Evolutionary conservation across 2,888 invertebrate genomes (phyloP), one percentile per base, ranked within the genome.

Genomic region (Fabriciana adippe): DNA sequence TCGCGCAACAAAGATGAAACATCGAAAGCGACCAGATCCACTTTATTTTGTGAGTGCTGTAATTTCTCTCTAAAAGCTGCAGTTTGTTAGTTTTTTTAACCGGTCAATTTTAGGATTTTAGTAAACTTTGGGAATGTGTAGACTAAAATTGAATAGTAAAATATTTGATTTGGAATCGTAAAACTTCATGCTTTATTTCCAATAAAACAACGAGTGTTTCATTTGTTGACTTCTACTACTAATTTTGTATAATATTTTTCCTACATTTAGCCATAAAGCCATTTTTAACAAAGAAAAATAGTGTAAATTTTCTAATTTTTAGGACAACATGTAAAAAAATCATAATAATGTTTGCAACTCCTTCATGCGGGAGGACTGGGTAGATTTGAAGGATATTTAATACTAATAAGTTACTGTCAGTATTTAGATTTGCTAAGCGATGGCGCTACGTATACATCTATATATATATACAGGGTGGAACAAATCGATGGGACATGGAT

Each of bases 61-160:
- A 80, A 81, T 79, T 77, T 78, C 78, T 78, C 74, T 76, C 74
- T 81, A 80, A 81, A 80, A 81, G 80, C 77, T 77, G 79, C 77
- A 81, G 81, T 83, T 79, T 78, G 79, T 78, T 80, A 79, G 76
- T 79, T 76, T 80, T 78, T 84, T 69, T 45, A 59, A 55, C 53
- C 57, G 55, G 54, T 54, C 64, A 62, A 65, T 67, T 66, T 47
- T 62, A 62, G 60, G 48, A 64, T 61, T 69, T 59, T 51, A 50
- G 57, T 55, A 64, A 64, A 60, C 55, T 67, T 64, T 61, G 56
- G 55, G 56, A 51, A 14, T 61, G 16, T 55, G 45, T 61, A 53
- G 47, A 16, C 41, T 13, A 53, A 54, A 67, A 55, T 18, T 48
- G 13, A 51, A 57, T 41, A 31, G 53, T 53, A 59, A 48, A 64